These are phyloP conservation scores for Andrena bicolor DNA, from an alignment of 2,888 invertebrate species.

Conservation along the genomic window DNA sequence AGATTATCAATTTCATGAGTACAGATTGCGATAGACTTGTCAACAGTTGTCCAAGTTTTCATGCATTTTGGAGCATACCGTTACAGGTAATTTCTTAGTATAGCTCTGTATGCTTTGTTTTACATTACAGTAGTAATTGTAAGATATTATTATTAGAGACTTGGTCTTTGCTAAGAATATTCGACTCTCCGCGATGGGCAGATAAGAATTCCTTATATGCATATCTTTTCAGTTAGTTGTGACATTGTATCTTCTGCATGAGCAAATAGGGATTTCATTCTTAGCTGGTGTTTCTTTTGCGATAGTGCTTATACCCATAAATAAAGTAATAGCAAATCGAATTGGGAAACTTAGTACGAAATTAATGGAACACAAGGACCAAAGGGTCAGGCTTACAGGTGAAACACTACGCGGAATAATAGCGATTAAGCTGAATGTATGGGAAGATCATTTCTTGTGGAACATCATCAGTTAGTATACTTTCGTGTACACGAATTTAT, in stretches of 20 bases:
- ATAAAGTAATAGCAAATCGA: conserved; percentile 94
- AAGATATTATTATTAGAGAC: neutral
- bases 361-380: conserved; percentile 97
- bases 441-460: conserved; percentile 95
- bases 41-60: conserved; percentile 98
- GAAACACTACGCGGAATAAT: conserved; percentile 95
- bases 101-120: conserved; percentile 1
- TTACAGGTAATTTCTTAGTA: conserved; percentile 89
- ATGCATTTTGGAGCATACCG: conserved; percentile 98
- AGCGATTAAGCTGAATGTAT: conserved; percentile 96
- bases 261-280: conserved; percentile 96
- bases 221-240: conserved; percentile 89
- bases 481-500: conserved; percentile 31
- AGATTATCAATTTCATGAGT: conserved; percentile 98
- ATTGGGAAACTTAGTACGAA: conserved; percentile 94
- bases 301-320: conserved; percentile 95
- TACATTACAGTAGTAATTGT: conserved; percentile 10
- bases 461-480: conserved; percentile 88
- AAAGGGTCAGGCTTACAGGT: conserved; percentile 93
- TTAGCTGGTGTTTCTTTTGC: conserved; percentile 96
- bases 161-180: neutral
- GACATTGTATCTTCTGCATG: conserved; percentile 93
- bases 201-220: conserved; percentile 13
- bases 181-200: neutral
- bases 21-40: conserved; percentile 98